Base-by-base conservation (phyloP, 2,888 invertebrate species). In the Morpho achilles region DNA sequence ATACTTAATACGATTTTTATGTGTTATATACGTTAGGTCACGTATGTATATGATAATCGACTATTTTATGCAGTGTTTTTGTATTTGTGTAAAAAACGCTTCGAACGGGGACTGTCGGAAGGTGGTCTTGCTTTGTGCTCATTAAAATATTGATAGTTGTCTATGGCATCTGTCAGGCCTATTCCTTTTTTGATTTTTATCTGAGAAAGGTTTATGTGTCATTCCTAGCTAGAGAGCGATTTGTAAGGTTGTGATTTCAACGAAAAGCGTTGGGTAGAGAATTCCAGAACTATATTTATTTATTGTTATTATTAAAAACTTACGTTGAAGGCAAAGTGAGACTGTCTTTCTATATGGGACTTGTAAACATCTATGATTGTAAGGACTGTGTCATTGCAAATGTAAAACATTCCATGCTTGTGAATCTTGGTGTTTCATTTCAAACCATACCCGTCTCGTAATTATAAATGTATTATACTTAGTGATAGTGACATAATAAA, bases 381-480 rank as follows among this genome's bases (percentile, higher is more conserved):
- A 82, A 82, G 76, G 70, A 79, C 74, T 78, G 77, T 80, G 77
- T 80, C 82, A 82, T 84, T 84, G 83, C 83, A 87, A 85, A 77
- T 83, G 81, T 88, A 89, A 82, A 88, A 88, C 88, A 88, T 89
- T 88, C 89, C 87, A 86, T 85, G 89, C 88, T 88, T 89, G 83
- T 87, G 77, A 81, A 61, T 48, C 65, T 64, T 67, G 22, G 56
- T 76, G 78, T 87, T 86, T 87, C 78, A 83, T 85, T 87, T 80
- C 10, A 23, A 60, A 46, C 53, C 53, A 7, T 50, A n/a, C 46
- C 57, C 5, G 32, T 32, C 32, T 32, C 32, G 5, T 32, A 32
- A 32, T 32, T 5, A 32, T 32, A 32, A 0, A 32, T 3, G 3
- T 2, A 32, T 32, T 32, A 5, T 32, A 32, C 32, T 32, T 32